Base-by-base conservation (phyloP, 2,888 invertebrate species). In the Clostera curtula region DNA sequence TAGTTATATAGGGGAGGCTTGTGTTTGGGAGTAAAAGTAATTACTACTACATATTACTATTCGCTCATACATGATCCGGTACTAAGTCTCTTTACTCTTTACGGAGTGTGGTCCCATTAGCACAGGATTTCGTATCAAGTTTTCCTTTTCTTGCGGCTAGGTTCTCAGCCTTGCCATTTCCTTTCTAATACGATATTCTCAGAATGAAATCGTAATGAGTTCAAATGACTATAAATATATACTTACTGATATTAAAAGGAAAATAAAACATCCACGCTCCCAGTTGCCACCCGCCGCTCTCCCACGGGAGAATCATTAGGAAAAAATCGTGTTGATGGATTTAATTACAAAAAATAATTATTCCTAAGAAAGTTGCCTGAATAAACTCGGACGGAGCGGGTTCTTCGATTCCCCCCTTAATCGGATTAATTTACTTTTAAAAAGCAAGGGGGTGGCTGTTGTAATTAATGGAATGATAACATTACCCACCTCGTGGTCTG, bases 301-400 rank as follows among this genome's bases (percentile, higher is more conserved):
- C 79, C 75, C 79, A 40, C 56, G 77, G 76, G 82, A 72, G 74
- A 76, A 80, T 82, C 82, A 82, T 82, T 83, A 83, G 71, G 77
- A 83, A 82, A 82, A 83, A 83, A 82, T 83, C 82, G 82, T 82
- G 82, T 83, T 83, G 82, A 83, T 82, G 83, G 83, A 83, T 83
- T 83, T 83, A 83, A 83, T 83, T 83, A 82, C 80, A 80, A 83
- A 82, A 82, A 82, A 83, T 83, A 82, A 83, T 83, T 82, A 83
- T 80, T 79, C 74, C 59, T 73, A 77, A 82, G 80, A 80, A 80
- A 80, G 71, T 80, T 80, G 69, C 56, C 73, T 75, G 79, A 82
- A 82, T 80, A 79, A 80, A 82, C 77, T 80, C 65, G 75, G 74
- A 72, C 71, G 70, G 70, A 77, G 80, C 73, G 77, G 74, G 79